Base-by-base conservation (phyloP, 2,888 invertebrate genomes). In the Tenthredo amoena region DNA sequence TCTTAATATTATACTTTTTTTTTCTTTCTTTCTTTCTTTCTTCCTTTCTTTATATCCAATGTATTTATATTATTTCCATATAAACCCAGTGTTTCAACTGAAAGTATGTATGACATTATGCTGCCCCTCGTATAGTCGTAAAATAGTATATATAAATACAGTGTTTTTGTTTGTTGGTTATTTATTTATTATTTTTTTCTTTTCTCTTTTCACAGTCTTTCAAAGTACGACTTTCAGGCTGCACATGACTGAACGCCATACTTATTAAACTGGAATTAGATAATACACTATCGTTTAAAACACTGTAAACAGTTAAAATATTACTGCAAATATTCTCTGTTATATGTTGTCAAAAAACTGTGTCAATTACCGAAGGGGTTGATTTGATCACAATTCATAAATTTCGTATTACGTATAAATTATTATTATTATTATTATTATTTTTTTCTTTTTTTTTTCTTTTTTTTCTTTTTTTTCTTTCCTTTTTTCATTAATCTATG, bases 1-100 rank as follows among this genome's bases (percentile, higher is more conserved):
- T 90, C 92, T 93, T 92, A 92, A 91, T 91, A 90, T 90, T 93
- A 94, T 93, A 93, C 93, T 92, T 81, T 92, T 94, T 40, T 40
- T 71, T n/a, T 71, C 4, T 34, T 68, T 68, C 7, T 18, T 34
- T 31, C 6, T 68, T 34, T n/a, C 34, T 34, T 71, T n/a, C 34
- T 37, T 37, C 15, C 26, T 37, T 18, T 71, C 71, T 71, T n/a
- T 71, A 71, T 93, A 92, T 94, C 93, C 93, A 94, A 91, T 92
- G 90, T 91, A 89, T 90, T 88, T 88, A 88, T 85, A 89, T 90
- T 89, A 90, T 88, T 88, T 91, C 89, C 88, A 91, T 91, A 91
- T 91, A 91, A 92, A 92, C 89, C 91, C 91, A 91, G 89, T 90
- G 87, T 89, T 85, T 83, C 87, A 89, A 91, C 89, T 89, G 89